Conservation (phyloP, 1,140 invertebrate species). For the Heliconius nattereri region DNA sequence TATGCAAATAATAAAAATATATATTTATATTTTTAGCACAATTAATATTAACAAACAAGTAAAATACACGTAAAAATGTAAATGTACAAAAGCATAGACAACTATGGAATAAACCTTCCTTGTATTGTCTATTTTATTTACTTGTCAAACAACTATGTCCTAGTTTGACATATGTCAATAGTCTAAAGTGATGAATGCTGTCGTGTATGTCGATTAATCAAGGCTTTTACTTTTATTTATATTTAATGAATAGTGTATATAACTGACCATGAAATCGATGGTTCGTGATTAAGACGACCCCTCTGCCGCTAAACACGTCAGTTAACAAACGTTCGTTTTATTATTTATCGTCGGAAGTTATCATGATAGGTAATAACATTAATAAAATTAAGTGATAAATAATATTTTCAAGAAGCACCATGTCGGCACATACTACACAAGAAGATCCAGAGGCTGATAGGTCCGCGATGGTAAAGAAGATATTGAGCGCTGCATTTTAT, state of each 20-base stretch:
- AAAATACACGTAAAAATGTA: neutral
- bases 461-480: slow-evolving; percentile 63
- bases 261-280: slow-evolving; percentile 55
- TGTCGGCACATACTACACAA: slow-evolving; percentile 56
- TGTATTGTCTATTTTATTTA: slow-evolving; percentile 7
- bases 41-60: neutral
- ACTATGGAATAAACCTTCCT: neutral
- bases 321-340: slow-evolving; percentile 36
- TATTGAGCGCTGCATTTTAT: slow-evolving; percentile 89
- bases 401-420: slow-evolving; percentile 41
- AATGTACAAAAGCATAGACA: slow-evolving; percentile 12
- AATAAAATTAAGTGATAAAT: slow-evolving; percentile 21
- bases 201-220: slow-evolving; percentile 46
- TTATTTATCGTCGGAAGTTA: slow-evolving; percentile 36
- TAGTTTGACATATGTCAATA: slow-evolving; percentile 27
- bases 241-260: slow-evolving; percentile 43
- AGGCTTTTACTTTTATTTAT: slow-evolving; percentile 46
- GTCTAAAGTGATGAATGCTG: slow-evolving; percentile 39
- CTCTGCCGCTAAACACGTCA: slow-evolving; percentile 45
- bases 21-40: neutral
- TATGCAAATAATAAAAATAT: neutral
- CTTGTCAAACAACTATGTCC: slow-evolving; percentile 5
- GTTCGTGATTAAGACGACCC: slow-evolving; percentile 49
- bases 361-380: slow-evolving; percentile 42
- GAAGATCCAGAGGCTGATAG: slow-evolving; percentile 65